phyloP scores from a whole-genome alignment of 2,113 vertebrate species.

The Echinops telfairi region DNA sequence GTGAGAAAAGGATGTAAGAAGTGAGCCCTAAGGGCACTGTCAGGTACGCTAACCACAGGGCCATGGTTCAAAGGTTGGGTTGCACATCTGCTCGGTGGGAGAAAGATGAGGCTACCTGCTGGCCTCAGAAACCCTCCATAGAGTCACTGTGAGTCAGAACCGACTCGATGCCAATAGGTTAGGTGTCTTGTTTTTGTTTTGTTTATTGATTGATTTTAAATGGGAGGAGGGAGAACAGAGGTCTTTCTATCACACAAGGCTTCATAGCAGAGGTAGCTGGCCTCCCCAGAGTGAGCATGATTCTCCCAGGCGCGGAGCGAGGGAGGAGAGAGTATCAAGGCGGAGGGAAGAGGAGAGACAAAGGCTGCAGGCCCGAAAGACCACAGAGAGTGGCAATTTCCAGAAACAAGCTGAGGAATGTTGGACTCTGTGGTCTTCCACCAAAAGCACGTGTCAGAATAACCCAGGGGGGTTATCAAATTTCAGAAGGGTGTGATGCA shows the following conservation, averaged over 20 bases:
- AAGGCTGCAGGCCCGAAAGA: neutral
- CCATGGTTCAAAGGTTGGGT: no score
- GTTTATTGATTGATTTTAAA: neutral
- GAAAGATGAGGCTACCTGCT: no score
- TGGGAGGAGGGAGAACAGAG: neutral
- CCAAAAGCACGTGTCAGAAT: constrained; percentile 24
- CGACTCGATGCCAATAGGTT: no score
- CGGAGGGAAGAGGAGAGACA: constrained; percentile 23
- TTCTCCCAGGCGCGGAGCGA: neutral
- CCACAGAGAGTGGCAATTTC: neutral
- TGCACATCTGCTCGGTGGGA: no score
- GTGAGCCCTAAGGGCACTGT: no score
- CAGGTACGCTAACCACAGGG: no score
- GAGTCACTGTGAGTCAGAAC: no score
- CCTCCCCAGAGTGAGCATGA: neutral
- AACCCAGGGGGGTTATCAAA: neutral
- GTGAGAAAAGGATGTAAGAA: neutral
- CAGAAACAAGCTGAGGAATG: constrained; percentile 20
- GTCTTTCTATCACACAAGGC: constrained; percentile 6
- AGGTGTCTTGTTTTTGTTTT: no score
- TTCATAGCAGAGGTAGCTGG: neutral
- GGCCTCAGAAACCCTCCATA: no score
- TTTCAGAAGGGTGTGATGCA: constrained; percentile 25
- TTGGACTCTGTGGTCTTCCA: constrained; percentile 3
- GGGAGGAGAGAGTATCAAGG: neutral